phyloP scores from a whole-genome alignment of 2,888 invertebrate genomes.

The Galerucella calmariensis region DNA sequence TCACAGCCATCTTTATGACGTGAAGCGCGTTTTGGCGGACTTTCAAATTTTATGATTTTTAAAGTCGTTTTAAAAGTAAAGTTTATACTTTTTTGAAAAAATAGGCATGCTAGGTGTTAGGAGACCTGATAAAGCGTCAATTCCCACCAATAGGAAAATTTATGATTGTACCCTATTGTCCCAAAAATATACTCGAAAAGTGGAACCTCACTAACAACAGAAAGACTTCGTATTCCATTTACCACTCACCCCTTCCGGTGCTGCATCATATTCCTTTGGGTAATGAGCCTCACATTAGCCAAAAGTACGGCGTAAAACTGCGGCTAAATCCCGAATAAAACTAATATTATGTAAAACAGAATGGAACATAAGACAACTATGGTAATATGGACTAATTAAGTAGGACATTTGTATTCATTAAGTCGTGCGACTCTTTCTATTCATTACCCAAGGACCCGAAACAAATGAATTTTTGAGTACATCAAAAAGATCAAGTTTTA shows the following conservation, averaged over 20 bases:
- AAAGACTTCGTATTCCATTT: constrained; percentile 18
- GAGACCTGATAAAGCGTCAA: too few relatives aligned
- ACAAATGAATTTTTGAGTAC: constrained; percentile 36
- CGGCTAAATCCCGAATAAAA: constrained; percentile 33
- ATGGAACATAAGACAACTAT: constrained; percentile 39
- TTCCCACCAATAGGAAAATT: too few relatives aligned
- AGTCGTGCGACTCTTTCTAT: constrained; percentile 32
- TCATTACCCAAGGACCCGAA: constrained; percentile 31
- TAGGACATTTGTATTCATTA: constrained; percentile 41
- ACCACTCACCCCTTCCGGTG: constrained; percentile 11
- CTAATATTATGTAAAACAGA: constrained; percentile 40
- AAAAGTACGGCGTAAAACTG: constrained; percentile 28
- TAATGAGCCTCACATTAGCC: constrained; percentile 35
- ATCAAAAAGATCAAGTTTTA: constrained; percentile 10
- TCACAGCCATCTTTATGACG: too few relatives aligned
- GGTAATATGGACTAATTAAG: constrained; percentile 40
- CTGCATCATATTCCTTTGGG: constrained; percentile 24
- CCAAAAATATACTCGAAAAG: too few relatives aligned
- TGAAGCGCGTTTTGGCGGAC: too few relatives aligned
- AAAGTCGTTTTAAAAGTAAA: too few relatives aligned
- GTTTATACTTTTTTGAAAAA: too few relatives aligned
- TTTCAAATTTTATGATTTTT: too few relatives aligned
- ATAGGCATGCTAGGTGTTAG: too few relatives aligned
- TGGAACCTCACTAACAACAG: background rate
- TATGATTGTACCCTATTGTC: too few relatives aligned